Base-by-base conservation (phyloP, 2,888 invertebrate genomes). In the Epirrhoe tristata region DNA sequence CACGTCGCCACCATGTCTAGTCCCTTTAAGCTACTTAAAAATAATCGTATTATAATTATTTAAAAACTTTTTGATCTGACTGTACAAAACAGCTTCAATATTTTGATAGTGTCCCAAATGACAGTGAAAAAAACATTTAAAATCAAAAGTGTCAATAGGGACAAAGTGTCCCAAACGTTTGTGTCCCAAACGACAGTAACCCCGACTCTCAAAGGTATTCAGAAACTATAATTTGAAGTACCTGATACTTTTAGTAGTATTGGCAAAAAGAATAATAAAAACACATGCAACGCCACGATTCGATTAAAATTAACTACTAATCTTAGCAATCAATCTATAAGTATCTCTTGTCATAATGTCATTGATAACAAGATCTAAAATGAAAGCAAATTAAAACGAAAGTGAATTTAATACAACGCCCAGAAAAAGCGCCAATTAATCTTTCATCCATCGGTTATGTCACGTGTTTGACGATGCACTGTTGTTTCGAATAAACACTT, bases 381-480 rank as follows among this genome's bases (percentile, higher is more conserved):
- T 24, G 77, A 80, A 78, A 80, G 78, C 55, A 51, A 66, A 66
- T 67, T 76, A 64, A 79, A 78, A 73, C 69, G 80, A 83, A 84
- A 83, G 84, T 81, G 76, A 83, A 77, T 75, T 77, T 77, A n/a
- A n/a, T n/a, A 77, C 72, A 76, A 74, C 72, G 76, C 75, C 77
- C 79, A 74, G 75, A 79, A 80, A 78, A 78, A 74, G 73, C 75
- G 65, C 74, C 77, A 75, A 81, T 79, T 77, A 75, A 77, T 81
- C 75, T 79, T 70, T 76, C 74, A 74, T 77, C 73, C 75, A 72
- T 70, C 63, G 57, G 60, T 62, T 63, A 53, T 65, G 67, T 67
- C 69, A 69, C 51, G 67, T 67, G 67, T 63, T 64, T 71, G 67
- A 60, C 59, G 61, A 58, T 64, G 58, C 58, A 68, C 57, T 63